Conservation (phyloP, 2,113 vertebrate genomes). For the Zosterops hypoxanthus region DNA sequence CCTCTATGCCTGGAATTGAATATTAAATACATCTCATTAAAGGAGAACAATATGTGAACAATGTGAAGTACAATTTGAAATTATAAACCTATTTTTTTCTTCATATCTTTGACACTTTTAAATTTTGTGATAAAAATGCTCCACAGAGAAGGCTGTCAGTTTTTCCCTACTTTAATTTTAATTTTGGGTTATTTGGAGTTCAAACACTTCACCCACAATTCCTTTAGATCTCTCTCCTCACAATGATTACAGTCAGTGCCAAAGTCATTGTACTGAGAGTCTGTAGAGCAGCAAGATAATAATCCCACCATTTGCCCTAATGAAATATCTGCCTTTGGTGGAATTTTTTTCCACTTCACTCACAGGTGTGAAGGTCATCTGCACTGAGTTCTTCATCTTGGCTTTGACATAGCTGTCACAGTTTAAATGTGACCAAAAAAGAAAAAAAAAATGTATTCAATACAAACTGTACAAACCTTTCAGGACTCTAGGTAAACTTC, state of each 20-base stretch:
- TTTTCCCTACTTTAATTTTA: background rate
- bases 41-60: background rate
- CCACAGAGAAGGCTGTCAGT: background rate
- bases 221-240: background rate
- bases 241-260: background rate
- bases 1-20: background rate
- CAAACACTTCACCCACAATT: background rate
- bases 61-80: background rate
- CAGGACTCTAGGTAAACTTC: background rate
- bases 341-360: background rate
- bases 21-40: background rate
- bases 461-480: background rate
- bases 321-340: slow-evolving; percentile 25
- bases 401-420: slow-evolving; percentile 1
- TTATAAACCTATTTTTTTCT: background rate
- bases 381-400: background rate
- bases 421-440: background rate
- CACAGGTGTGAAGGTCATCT: slow-evolving; percentile 42
- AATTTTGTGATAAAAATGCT: background rate
- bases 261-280: background rate
- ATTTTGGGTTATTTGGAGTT: background rate
- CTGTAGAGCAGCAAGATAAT: background rate
- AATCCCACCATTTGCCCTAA: background rate
- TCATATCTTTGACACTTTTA: background rate
- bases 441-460: background rate